phyloP scores from a whole-genome alignment of 2,888 invertebrate species.

The Apotomis capreana region DNA sequence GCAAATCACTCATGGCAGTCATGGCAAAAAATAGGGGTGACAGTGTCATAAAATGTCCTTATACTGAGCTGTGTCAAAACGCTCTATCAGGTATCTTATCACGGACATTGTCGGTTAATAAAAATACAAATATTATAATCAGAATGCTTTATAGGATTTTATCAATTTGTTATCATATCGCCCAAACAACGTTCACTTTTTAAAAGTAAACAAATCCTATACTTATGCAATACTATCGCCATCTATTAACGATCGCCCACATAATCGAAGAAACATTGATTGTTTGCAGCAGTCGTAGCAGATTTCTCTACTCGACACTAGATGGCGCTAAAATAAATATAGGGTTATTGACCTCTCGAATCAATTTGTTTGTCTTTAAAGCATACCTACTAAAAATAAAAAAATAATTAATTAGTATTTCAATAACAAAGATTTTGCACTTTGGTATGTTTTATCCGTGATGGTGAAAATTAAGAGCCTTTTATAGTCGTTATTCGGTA shows the following conservation, averaged over 20 bases:
- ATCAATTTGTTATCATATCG: background rate
- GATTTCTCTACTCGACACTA: slow-evolving; percentile 29
- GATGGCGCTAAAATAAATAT: slow-evolving; percentile 16
- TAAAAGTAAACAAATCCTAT: background rate
- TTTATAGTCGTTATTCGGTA: too few species aligned
- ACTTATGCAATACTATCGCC: background rate
- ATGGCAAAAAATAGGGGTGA: too few species aligned
- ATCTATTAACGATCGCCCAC: background rate
- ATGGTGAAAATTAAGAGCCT: too few species aligned
- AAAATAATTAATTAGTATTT: too few species aligned
- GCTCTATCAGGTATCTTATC: too few species aligned
- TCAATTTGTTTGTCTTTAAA: background rate
- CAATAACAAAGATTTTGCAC: too few species aligned
- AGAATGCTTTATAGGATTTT: background rate
- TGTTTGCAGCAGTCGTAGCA: background rate
- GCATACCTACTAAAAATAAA: too few species aligned
- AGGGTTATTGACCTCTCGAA: background rate
- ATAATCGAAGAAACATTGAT: background rate
- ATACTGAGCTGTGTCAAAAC: too few species aligned
- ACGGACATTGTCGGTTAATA: background rate
- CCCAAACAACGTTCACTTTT: background rate
- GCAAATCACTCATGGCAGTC: too few species aligned
- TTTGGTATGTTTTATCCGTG: too few species aligned
- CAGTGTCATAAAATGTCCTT: too few species aligned
- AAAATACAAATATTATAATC: background rate